Evolutionary conservation across 2,888 invertebrate genomes (phyloP).

Genomic region (Schizotus pectinicornis): DNA sequence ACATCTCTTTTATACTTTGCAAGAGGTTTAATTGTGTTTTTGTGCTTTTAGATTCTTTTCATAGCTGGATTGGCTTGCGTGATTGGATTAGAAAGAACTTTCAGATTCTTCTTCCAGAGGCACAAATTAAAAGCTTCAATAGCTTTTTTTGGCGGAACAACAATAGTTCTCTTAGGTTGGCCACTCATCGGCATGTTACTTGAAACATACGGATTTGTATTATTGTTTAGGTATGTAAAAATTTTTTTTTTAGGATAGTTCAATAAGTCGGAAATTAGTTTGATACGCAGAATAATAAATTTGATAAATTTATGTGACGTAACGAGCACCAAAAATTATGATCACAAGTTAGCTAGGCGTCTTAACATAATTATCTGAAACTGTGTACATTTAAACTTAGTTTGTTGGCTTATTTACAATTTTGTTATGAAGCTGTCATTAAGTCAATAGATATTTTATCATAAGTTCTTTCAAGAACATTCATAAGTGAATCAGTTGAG

Average conservation of each 20-base stretch:
- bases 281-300: neutral
- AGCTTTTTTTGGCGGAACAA: conserved; percentile 92
- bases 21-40: conserved; percentile 15
- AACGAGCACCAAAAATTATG: too few species aligned
- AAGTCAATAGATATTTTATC: too few species aligned
- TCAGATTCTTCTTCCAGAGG: conserved; percentile 96
- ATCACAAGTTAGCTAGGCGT: too few species aligned
- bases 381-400: too few species aligned
- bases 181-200: conserved; percentile 95
- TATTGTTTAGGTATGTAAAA: conserved; percentile 73
- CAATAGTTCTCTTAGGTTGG: conserved; percentile 92
- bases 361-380: too few species aligned
- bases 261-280: neutral
- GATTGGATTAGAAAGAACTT: conserved; percentile 93
- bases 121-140: conserved; percentile 92
- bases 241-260: conserved; percentile 2
- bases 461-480: too few species aligned
- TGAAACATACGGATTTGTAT: conserved; percentile 95
- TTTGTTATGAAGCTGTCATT: too few species aligned
- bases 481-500: too few species aligned
- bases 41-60: conserved; percentile 82
- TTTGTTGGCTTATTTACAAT: too few species aligned
- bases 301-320: conserved; percentile 8
- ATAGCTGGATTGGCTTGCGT: conserved; percentile 94
- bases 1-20: neutral